Base-by-base conservation (phyloP, 1,140 invertebrate species). In the Acromyrmex charruanus region DNA sequence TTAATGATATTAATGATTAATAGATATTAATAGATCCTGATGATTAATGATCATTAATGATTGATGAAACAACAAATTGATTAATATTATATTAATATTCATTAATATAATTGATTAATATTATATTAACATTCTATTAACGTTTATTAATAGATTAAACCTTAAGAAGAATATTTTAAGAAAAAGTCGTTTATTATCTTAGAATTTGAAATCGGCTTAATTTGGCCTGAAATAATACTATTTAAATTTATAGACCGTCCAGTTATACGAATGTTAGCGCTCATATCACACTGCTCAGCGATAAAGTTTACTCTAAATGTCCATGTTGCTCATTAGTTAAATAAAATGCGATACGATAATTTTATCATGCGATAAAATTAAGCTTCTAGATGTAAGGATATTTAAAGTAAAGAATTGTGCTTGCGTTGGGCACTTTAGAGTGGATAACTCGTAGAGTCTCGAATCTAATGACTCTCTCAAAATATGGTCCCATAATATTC, bases 231-330 rank as follows among this genome's bases (percentile, higher is more conserved):
- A 3, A 6, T 69, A 55, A n/a, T 28, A 31, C 65, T 21, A 71
- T 55, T 55, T 80, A 58, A 58, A 16, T 69, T 21, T 18, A 16
- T 28, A 39, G 77, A 21, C 51, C 65, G 65, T 81, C 79, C 65
- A 71, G 25, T 71, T 82, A 31, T 61, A 61, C 39, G 39, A 84
- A 84, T 84, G 80, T 74, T 84, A 61, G 80, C 68, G 68, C 53
- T 9, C 14, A 74, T n/a, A 49, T 59, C 10, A 72, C 53, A 59
- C 68, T 82, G 68, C 79, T 82, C 68, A 84, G 7, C 28, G 55
- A 28, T 84, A 72, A 84, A 84, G n/a, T 61, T 74, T 84, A 68
- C n/a, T 80, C 77, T 68, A 74, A 74, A 84, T 84, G 68, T 84
- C 25, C 69, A 84, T 35, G 14, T 84, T 84, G 80, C 80, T 84